Evolutionary conservation across 1,140 invertebrate genomes (phyloP).

Genomic region (Zaprionus lachaisei): DNA sequence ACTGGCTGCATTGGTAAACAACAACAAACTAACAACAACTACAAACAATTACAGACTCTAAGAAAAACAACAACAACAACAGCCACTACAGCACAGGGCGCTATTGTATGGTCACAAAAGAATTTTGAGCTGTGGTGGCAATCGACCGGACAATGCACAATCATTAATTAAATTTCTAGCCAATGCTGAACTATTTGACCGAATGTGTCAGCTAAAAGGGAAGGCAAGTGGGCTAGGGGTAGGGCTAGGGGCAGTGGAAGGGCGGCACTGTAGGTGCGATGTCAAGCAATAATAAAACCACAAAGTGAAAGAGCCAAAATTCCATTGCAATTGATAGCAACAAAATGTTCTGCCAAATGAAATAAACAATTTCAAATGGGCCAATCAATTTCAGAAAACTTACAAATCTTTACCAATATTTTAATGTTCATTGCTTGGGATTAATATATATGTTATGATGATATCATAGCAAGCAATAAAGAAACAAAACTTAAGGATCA

Average conservation of each 20-base stretch:
- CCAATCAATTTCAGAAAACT: conserved; percentile 11
- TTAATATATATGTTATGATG: too few relatives aligned
- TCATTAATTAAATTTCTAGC: conserved; percentile 78
- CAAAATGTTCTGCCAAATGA: conserved; percentile 6
- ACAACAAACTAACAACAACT: conserved; percentile 35
- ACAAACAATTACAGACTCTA: conserved; percentile 61
- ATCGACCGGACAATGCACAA: conserved; percentile 74
- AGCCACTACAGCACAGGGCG: conserved; percentile 15
- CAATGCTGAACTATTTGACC: conserved; percentile 61
- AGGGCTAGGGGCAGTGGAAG: background rate
- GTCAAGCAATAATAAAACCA: conserved; percentile 19
- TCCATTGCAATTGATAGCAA: conserved; percentile 41
- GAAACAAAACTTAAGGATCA: background rate
- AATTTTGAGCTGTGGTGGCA: conserved; percentile 64
- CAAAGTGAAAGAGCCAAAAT: conserved; percentile 45
- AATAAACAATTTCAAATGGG: conserved; percentile 9
- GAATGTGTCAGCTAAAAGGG: conserved; percentile 15
- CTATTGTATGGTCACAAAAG: conserved; percentile 68
- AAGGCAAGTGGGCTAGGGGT: background rate
- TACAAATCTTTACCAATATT: background rate
- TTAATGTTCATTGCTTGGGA: background rate
- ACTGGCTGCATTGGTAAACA: conserved; percentile 64
- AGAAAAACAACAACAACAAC: conserved; percentile 10
- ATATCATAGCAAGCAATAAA: background rate
- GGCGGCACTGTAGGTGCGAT: conserved; percentile 6